Conservation (phyloP, 2,797 vertebrate species). For the Tarsius wallacei region DNA sequence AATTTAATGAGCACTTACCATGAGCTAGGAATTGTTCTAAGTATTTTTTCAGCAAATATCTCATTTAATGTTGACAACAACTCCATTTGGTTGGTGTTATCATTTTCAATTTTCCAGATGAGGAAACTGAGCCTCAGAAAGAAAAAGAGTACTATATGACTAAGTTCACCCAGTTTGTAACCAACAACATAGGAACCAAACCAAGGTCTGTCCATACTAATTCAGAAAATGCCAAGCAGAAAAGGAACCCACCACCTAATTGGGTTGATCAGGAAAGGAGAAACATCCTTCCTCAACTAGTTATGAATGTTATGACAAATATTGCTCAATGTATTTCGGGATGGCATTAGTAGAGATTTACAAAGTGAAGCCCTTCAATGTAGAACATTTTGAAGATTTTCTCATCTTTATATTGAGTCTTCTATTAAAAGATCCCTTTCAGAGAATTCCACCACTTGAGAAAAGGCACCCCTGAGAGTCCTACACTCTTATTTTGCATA, state of each 20-base stretch:
- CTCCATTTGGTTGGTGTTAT: not conserved
- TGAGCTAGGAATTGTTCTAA: not conserved
- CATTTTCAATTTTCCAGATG: not conserved
- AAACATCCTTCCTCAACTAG: not conserved
- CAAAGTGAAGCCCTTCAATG: not conserved
- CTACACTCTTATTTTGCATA: not conserved
- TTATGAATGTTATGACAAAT: not conserved
- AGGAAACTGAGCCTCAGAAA: slow-evolving; percentile 31
- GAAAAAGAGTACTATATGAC: not conserved
- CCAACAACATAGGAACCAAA: not conserved
- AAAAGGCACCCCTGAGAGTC: not conserved
- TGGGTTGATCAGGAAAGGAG: not conserved
- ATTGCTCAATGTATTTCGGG: not conserved
- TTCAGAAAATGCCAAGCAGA: slow-evolving; percentile 12
- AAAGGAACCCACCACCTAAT: not conserved
- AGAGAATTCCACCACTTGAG: not conserved
- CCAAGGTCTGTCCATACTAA: not conserved
- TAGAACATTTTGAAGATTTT: slow-evolving; percentile 16
- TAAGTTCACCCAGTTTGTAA: not conserved
- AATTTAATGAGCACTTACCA: not conserved
- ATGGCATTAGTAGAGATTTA: not conserved
- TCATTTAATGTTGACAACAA: not conserved
- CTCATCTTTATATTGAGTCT: not conserved
- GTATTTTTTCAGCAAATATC: not conserved
- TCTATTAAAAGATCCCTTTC: not conserved